A percentile compares a stretch with the other conserved stretches of the same genome.
Evolutionary conservation across 2,888 invertebrate species (phyloP).

Genomic region (Neoaliturus tenellus): DNA sequence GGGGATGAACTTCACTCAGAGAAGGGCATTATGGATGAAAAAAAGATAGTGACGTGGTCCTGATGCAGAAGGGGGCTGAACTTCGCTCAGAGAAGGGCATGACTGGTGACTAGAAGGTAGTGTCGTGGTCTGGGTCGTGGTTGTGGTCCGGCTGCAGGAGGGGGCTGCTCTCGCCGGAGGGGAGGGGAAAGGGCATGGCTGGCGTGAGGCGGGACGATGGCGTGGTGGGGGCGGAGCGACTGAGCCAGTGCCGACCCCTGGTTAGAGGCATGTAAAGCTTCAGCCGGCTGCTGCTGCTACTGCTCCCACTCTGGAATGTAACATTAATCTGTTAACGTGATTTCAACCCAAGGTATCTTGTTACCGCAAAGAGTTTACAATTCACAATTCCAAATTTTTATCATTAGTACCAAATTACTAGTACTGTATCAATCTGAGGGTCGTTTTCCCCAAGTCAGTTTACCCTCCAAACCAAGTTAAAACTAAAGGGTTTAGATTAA

Average conservation of each 20-base stretch:
- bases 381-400: neutral
- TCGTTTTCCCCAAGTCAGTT: too few species aligned
- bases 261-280: constrained; percentile 55
- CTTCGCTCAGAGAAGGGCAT: neutral
- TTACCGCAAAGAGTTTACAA: neutral
- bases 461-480: too few species aligned
- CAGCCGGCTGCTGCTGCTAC: constrained; percentile 43
- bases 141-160: constrained; percentile 59
- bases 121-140: constrained; percentile 42
- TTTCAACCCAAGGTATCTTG: neutral
- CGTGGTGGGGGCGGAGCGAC: constrained; percentile 88
- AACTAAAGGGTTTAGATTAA: too few species aligned
- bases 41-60: neutral
- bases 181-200: constrained; percentile 61
- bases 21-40: neutral
- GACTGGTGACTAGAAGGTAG: constrained; percentile 44
- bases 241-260: constrained; percentile 76
- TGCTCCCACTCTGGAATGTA: constrained; percentile 68
- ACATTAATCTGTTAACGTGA: too few species aligned
- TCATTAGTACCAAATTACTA: neutral
- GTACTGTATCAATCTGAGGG: too few species aligned
- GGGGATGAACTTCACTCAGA: neutral
- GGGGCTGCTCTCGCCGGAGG: constrained; percentile 63
- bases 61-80: neutral
- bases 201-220: constrained; percentile 73